phyloP scores from a whole-genome alignment of 2,888 invertebrate species.

The Ectobius pallidus region DNA sequence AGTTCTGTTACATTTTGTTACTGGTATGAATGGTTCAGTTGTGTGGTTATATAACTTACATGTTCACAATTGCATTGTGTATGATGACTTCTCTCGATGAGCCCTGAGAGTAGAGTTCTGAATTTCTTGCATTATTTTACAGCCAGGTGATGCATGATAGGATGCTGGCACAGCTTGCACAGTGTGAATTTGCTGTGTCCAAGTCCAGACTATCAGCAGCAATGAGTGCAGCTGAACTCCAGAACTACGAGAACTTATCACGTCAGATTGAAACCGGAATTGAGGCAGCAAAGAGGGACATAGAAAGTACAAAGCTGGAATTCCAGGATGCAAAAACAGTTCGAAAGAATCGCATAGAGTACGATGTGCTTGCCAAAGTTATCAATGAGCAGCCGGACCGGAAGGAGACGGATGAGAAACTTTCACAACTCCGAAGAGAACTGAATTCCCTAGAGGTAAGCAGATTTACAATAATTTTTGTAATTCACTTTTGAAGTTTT shows the following conservation, averaged over 20 bases:
- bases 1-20: too few species aligned
- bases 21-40: too few species aligned
- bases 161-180: conserved; percentile 80
- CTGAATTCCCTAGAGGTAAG: conserved; percentile 65
- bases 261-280: conserved; percentile 80
- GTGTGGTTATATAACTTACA: too few species aligned
- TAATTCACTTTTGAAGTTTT: too few species aligned
- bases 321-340: conserved; percentile 83
- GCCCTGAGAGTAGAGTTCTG: too few species aligned
- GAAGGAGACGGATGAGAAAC: conserved; percentile 72
- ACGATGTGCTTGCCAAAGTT: conserved; percentile 89
- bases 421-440: conserved; percentile 75
- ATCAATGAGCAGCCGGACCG: conserved; percentile 91
- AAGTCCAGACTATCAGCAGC: conserved; percentile 80
- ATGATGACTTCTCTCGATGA: too few species aligned
- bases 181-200: conserved; percentile 86
- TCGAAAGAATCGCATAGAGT: conserved; percentile 89
- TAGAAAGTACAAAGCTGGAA: conserved; percentile 81
- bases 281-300: conserved; percentile 77
- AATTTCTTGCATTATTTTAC: too few species aligned
- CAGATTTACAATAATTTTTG: too few species aligned
- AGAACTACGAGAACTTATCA: conserved; percentile 80
- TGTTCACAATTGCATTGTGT: too few species aligned
- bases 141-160: conserved; percentile 77
- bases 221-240: conserved; percentile 84